Evolutionary conservation across 2,888 invertebrate genomes (phyloP).

Genomic region (Amphimallon solstitiale): DNA sequence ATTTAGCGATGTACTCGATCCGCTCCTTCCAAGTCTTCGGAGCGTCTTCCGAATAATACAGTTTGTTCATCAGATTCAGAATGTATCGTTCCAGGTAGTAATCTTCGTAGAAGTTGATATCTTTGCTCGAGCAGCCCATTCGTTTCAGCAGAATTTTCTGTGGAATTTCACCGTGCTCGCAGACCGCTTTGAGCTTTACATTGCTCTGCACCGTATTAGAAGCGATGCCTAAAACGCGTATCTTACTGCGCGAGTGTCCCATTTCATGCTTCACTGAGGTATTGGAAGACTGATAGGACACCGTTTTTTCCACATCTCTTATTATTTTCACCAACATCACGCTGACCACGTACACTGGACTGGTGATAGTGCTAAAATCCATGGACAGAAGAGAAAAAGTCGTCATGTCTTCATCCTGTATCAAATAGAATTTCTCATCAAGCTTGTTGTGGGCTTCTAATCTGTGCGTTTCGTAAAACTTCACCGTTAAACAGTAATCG

Average conservation of each 20-base stretch:
- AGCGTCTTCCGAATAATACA: conserved; percentile 18
- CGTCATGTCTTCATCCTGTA: conserved; percentile 27
- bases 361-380: neutral
- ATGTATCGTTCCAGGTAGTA: conserved; percentile 33
- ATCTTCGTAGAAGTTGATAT: conserved; percentile 13
- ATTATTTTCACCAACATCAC: neutral
- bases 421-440: conserved; percentile 43
- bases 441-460: conserved; percentile 41
- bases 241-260: neutral
- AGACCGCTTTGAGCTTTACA: neutral
- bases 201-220: neutral
- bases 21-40: neutral
- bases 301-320: no score
- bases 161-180: conserved; percentile 14
- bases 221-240: neutral
- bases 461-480: conserved; percentile 41
- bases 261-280: no score
- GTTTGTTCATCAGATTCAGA: conserved; percentile 6
- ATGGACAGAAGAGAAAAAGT: neutral
- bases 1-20: conserved; percentile 27
- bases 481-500: conserved; percentile 42
- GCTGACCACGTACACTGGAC: conserved; percentile 7
- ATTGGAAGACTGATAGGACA: no score
- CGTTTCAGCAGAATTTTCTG: conserved; percentile 3
- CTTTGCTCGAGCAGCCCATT: neutral